Percentiles rank a stretch among this genome's conserved stretches.
These are phyloP conservation scores for Scalopus aquaticus DNA, from an alignment of 2,113 vertebrate species.

Conservation along the genomic window DNA sequence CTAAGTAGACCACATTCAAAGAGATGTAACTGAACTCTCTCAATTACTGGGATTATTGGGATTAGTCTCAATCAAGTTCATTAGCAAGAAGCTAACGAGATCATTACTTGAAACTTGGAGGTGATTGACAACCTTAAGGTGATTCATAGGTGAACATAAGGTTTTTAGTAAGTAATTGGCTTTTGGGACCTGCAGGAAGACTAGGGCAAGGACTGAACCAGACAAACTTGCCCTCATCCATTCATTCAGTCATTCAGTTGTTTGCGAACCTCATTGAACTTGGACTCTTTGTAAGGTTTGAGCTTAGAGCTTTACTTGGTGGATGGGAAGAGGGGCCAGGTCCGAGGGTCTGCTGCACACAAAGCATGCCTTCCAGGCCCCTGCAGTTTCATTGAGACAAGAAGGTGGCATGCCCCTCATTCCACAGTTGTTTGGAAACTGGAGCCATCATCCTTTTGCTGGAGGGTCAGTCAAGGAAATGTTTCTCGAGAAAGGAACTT, in stretches of 20 bases:
- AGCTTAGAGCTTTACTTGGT: background rate
- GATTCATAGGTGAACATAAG: background rate
- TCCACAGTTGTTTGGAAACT: background rate
- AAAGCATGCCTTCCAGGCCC: background rate
- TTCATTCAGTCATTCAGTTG: background rate
- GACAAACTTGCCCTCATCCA: background rate
- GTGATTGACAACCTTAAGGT: background rate
- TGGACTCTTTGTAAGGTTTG: background rate
- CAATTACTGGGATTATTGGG: background rate
- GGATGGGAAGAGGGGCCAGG: background rate
- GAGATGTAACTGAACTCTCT: background rate
- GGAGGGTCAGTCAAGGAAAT: background rate
- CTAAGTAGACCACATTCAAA: background rate
- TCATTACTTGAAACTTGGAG: background rate
- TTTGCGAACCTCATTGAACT: background rate
- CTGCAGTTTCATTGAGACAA: background rate
- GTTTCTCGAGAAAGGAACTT: background rate
- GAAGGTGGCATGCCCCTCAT: background rate
- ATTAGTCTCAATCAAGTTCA: constrained; percentile 36
- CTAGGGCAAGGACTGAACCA: background rate
- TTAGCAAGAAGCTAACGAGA: background rate
- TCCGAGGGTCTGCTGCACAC: accelerated
- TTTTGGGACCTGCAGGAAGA: background rate
- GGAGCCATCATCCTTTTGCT: background rate
- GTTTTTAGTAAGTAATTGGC: background rate